phyloP scores from a whole-genome alignment of 2,797 vertebrate genomes.

The Pangasius mekongensis region DNA sequence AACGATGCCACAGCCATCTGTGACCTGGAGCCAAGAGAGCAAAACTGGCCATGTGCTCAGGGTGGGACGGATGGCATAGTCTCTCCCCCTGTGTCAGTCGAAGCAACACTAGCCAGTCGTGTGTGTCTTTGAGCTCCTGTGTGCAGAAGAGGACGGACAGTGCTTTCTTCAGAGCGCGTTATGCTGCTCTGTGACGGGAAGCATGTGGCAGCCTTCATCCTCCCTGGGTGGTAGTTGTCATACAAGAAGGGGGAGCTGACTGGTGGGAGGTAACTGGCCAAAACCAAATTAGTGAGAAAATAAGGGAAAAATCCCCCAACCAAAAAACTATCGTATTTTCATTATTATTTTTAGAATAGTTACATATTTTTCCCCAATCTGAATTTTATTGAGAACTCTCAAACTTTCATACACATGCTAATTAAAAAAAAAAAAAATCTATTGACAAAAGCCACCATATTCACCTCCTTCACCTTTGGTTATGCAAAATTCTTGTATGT shows the following conservation, averaged over 20 bases:
- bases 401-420: background rate
- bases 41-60: background rate
- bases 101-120: background rate
- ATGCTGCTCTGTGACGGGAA: background rate
- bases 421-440: too few species aligned
- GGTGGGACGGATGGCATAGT: background rate
- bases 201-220: background rate
- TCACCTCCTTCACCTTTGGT: background rate
- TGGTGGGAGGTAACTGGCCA: background rate
- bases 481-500: background rate
- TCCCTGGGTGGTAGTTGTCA: background rate
- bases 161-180: background rate
- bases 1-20: too few species aligned
- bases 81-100: background rate
- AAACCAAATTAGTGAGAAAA: background rate
- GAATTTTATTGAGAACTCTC: background rate
- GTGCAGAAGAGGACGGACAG: background rate
- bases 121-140: background rate
- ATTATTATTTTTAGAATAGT: too few species aligned
- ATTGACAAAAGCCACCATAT: background rate
- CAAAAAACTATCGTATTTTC: too few species aligned
- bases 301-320: background rate
- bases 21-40: too few species aligned
- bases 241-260: background rate
- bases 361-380: background rate